Evolutionary conservation across 2,888 invertebrate species (phyloP), one percentile per base, ranked within the genome.

Genomic region (Sinodicranocentrus sp.): DNA sequence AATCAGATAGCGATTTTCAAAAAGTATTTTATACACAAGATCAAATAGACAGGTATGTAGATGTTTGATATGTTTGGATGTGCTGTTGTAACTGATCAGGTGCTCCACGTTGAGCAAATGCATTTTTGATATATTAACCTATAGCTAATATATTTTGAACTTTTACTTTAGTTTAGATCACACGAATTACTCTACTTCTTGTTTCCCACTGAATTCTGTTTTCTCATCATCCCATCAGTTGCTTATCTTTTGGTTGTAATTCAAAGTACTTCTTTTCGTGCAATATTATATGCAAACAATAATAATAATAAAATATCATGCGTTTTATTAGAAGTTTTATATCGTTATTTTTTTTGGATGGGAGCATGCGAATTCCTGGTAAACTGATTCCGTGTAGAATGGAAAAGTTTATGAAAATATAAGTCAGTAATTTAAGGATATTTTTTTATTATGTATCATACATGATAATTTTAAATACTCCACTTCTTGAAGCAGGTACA

Each of bases 1-100:
- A 54, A 72, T 59, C 71, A 59, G 71, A 72, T 72, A 72, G 19
- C 39, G 28, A 28, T 52, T 39, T 59, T 72, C 59, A 21, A 57
- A 39, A 71, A 72, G 21, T 21, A 59, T 39, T 57, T 43, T 21
- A 5, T 43, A 39, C 3, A 21, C 0, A 3, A 19, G 61, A 25
- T n/a, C 15, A 25, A 8, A 8, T n/a, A 3, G 26, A 59, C 21
- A 23, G 25, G 61, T 25, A 26, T 1, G 26, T 5, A 57, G 19
- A 57, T 19, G 19, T 5, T n/a, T n/a, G n/a, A n/a, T n/a, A n/a
- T n/a, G n/a, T n/a, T n/a, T n/a, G n/a, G n/a, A n/a, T n/a, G n/a
- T n/a, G n/a, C n/a, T n/a, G 8, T 5, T 3, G 57, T 21, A 17
- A 19, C 10, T 19, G 21, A 23, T 17, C 13, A 10, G 13, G 23